Percentiles rank a stretch among this genome's conserved stretches.
phyloP scores from a whole-genome alignment of 2,888 invertebrate species.

The Tiliacea aurago region DNA sequence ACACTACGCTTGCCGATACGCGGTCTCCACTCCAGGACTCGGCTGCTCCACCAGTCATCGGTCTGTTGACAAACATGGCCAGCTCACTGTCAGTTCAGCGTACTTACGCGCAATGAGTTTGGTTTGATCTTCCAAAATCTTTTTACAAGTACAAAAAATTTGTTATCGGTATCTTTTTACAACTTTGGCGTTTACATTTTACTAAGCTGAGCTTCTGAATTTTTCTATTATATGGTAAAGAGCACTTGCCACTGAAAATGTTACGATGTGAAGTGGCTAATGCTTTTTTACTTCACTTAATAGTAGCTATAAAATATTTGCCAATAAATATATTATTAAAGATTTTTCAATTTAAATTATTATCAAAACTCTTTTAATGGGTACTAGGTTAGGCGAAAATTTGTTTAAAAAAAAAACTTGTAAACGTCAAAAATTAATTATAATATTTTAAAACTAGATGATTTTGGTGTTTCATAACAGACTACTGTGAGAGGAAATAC shows the following conservation, averaged over 20 bases:
- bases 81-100: too few species aligned
- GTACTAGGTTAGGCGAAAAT: too few species aligned
- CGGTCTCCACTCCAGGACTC: too few species aligned
- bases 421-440: too few species aligned
- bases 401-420: too few species aligned
- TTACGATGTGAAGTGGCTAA: slow-evolving; percentile 33
- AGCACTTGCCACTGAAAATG: slow-evolving; percentile 39
- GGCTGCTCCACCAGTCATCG: too few species aligned
- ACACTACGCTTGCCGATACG: too few species aligned
- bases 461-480: too few species aligned
- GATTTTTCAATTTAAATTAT: neutral
- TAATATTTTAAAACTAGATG: too few species aligned
- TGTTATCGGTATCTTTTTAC: neutral
- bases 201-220: slow-evolving; percentile 19
- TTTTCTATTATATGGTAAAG: neutral
- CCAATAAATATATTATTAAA: slow-evolving; percentile 3
- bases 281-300: slow-evolving; percentile 46
- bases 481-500: too few species aligned
- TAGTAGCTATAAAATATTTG: neutral
- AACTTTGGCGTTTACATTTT: neutral
- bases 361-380: neutral
- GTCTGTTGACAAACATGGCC: too few species aligned
- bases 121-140: neutral
- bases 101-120: neutral
- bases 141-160: neutral